Conservation (phyloP, 37 sponge, comb jelly and placozoan genomes). For the Ianthella basta region DNA sequence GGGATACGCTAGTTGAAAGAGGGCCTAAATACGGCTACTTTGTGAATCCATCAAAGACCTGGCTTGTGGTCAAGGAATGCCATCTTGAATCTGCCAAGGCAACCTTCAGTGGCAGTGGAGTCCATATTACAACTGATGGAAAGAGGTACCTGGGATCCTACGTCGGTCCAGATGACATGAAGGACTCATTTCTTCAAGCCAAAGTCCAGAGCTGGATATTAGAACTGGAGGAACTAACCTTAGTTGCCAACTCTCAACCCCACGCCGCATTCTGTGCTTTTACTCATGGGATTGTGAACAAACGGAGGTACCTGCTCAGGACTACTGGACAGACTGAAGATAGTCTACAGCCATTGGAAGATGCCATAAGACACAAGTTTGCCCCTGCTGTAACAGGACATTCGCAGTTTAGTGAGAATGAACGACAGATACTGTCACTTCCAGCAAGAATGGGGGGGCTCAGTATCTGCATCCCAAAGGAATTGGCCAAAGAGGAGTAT, state of each 20-base stretch:
- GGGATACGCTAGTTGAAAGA: no score
- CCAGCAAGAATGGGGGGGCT: background rate
- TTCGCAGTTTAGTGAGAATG: background rate
- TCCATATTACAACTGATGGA: constrained; percentile 13
- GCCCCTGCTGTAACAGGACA: background rate
- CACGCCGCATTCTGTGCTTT: constrained; percentile 6
- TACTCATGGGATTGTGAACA: background rate
- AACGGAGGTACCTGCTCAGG: background rate
- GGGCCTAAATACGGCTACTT: no score
- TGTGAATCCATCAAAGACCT: constrained; percentile 22
- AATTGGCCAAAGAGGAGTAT: background rate
- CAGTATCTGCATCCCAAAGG: background rate
- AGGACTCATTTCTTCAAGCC: no score
- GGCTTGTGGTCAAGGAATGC: constrained; percentile 1
- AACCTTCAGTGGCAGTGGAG: background rate
- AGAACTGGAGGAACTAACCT: constrained; percentile 1
- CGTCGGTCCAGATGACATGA: background rate
- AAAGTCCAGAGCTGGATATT: background rate
- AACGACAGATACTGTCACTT: background rate
- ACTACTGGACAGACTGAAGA: background rate
- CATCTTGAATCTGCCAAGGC: background rate
- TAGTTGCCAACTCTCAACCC: background rate
- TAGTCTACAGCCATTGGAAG: background rate
- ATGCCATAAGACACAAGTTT: background rate
- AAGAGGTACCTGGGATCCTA: background rate